Evolutionary conservation across 2,113 vertebrate species (phyloP), one percentile per base, ranked within the genome.

Genomic region (Ibidorhyncha struthersii): DNA sequence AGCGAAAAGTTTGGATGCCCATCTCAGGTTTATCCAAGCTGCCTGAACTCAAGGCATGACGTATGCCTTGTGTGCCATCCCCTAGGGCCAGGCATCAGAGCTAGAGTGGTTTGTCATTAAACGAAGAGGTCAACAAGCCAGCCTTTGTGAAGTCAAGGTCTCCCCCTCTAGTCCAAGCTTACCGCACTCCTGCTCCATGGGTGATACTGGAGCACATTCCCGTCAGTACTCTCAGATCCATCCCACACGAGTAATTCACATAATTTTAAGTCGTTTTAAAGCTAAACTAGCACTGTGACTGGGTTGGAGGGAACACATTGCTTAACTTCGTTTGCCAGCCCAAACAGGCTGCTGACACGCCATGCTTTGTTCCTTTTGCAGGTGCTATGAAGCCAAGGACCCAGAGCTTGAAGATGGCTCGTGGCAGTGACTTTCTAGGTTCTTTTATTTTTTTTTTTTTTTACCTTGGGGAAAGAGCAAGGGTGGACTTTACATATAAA

Each of bases 371-470:
- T 94, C 76, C 45, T 89, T 87, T 66, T 77, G 50, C 93, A 97
- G 97, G 97, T 97, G 78, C 71, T 97, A 73, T 97, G 94, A 97
- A 96, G 87, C 71, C 93, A 52, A 78, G 40, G 81, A 36, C 32
- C 53, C n/a, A 9, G 73, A 77, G 47, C 87, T 69, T 55, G 84
- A 94, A 90, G 84, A 58, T 77, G 87, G 91, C 53, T 45, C 0
- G 0, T 65, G 79, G 63, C 52, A 36, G 59, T 61, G 79, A 71
- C 70, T 85, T 91, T 73, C 66, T 91, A 93, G 56, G 58, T 76
- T 89, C 9, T 47, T 86, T 34, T 45, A 25, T 50, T 50, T 11
- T 58, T 12, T n/a, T 18, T 25, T 62, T 43, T 6, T 47, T 70
- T 8, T 4, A 49, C 61, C 62, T 82, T 14, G 3, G 30, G 55